phyloP scores from a whole-genome alignment of 1,140 invertebrate genomes.

The Drosophila sucinea region DNA sequence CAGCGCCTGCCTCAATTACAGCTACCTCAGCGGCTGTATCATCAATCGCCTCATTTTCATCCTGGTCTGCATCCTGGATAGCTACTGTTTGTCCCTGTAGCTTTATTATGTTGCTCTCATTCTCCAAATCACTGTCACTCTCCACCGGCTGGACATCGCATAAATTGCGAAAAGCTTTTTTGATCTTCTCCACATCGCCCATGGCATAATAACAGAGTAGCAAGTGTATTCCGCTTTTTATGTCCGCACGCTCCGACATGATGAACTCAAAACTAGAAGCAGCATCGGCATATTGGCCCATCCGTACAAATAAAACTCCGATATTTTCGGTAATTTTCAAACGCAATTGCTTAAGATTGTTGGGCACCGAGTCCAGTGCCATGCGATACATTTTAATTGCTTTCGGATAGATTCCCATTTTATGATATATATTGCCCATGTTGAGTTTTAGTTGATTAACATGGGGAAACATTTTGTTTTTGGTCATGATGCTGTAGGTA shows the following conservation, averaged over 20 bases:
- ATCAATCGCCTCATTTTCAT: constrained; percentile 16
- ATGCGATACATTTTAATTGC: constrained; percentile 99
- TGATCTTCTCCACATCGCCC: constrained; percentile 97
- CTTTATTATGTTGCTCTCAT: constrained; percentile 72
- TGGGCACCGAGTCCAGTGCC: constrained; percentile 97
- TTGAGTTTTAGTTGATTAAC: constrained; percentile 97
- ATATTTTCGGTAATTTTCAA: constrained; percentile 99
- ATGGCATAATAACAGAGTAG: constrained; percentile 97
- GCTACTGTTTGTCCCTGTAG: constrained; percentile 65
- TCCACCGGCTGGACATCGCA: constrained; percentile 94
- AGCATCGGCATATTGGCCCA: constrained; percentile 98
- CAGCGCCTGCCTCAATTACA: constrained; percentile 52
- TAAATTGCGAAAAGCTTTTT: constrained; percentile 94
- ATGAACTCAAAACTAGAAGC: constrained; percentile 98
- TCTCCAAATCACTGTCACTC: constrained; percentile 92
- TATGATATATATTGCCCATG: constrained; percentile 99
- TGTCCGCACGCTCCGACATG: constrained; percentile 97
- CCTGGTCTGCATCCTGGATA: constrained; percentile 28
- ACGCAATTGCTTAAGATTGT: constrained; percentile 94
- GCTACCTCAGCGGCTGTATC: constrained; percentile 55
- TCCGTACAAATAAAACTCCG: constrained; percentile 96
- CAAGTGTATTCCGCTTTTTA: constrained; percentile 94
- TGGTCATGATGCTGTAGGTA: constrained; percentile 95
- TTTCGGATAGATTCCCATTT: constrained; percentile 96
- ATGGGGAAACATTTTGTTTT: constrained; percentile 94